Evolutionary conservation across 2,888 invertebrate genomes (phyloP), one percentile per base, ranked within the genome.

Genomic region (Coenonympha glycerion): DNA sequence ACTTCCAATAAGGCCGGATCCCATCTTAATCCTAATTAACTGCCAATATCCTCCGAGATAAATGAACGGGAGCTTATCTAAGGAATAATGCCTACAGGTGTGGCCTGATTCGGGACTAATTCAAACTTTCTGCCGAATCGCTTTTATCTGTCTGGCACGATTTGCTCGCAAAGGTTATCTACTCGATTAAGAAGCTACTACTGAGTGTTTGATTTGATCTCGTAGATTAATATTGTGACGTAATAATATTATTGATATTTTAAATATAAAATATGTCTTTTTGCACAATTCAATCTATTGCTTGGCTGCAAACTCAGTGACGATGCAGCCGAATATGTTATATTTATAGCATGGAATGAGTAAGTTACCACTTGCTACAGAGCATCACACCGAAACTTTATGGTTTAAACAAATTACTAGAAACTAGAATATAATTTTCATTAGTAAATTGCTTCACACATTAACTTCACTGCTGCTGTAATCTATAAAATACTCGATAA

Each of bases 81-180:
- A 37, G 41, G 57, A 60, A 66, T 64, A 62, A 57, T 45, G 52
- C 47, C 47, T 66, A 59, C 68, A 69, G 67, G 66, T 69, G 67
- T 57, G 58, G 50, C 53, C 36, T 39, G 54, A 45, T 53, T 52
- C 50, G 49, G 45, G 53, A 57, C 59, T 69, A 68, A 69, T 68
- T 68, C 66, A 68, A 69, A 69, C 56, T 69, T 69, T 68, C 58
- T 62, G 49, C 55, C 34, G 64, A 64, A 56, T 64, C 59, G 46
- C 26, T 41, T 49, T 46, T 52, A 57, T 57, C 57, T 45, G 31
- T 55, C 56, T 45, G 36, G 33, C 36, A 37, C 52, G 52, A 58
- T 58, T 58, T 49, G 47, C 51, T 51, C 37, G 31, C 9, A 47
- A 47, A 56, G 49, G 53, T 56, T 56, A 52, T 42, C 36, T 22